Percentiles rank a stretch among this genome's conserved stretches.
Evolutionary conservation across 35 echinoderm and acorn worm genomes (phyloP).

Genomic region (Patiria miniata): DNA sequence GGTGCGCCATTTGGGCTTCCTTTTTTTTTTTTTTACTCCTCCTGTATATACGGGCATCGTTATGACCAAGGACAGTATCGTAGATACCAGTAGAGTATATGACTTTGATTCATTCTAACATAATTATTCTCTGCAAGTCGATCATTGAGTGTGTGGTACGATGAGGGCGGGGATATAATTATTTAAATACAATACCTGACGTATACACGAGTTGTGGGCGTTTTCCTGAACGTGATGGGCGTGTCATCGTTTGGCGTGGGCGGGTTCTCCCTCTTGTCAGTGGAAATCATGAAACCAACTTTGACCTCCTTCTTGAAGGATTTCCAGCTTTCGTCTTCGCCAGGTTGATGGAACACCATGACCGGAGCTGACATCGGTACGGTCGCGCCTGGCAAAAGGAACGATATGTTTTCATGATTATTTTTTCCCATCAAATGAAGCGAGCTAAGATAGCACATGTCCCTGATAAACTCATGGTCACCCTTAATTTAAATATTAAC

Average conservation of each 20-base stretch:
- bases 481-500: background rate
- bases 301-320: conserved; percentile 27
- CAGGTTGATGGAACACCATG: conserved; percentile 34
- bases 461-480: background rate
- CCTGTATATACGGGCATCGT: too few relatives aligned
- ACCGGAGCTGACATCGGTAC: conserved; percentile 61
- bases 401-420: too few relatives aligned
- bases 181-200: conserved; percentile 37
- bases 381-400: conserved; percentile 27
- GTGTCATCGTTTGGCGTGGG: conserved; percentile 56
- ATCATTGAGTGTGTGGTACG: too few relatives aligned
- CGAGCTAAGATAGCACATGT: background rate
- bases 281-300: conserved; percentile 53
- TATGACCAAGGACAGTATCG: too few relatives aligned
- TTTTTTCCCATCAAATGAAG: too few relatives aligned
- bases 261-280: background rate
- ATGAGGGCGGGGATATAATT: too few relatives aligned
- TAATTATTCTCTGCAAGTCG: too few relatives aligned
- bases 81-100: too few relatives aligned
- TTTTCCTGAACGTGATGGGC: conserved; percentile 35
- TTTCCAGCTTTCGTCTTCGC: conserved; percentile 43
- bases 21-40: too few relatives aligned
- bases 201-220: conserved; percentile 29
- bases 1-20: too few relatives aligned
- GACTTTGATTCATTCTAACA: too few relatives aligned